A percentile compares a stretch with the other conserved stretches of the same genome.
phyloP scores from a whole-genome alignment of 2,888 invertebrate species.

The Oconnorella tubifera region DNA sequence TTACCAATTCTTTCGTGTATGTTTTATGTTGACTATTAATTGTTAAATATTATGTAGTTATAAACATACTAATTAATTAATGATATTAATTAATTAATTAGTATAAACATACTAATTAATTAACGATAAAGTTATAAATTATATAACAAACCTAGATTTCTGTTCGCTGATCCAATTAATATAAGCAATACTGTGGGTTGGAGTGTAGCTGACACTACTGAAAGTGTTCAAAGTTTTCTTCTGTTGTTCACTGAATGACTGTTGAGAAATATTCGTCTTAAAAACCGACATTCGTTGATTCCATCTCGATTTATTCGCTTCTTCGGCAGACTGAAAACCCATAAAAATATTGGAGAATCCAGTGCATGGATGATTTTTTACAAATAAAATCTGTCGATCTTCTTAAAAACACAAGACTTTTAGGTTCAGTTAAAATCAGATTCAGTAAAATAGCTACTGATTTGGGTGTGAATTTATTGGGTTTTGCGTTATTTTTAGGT shows the following conservation, averaged over 20 bases:
- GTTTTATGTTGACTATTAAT: neutral
- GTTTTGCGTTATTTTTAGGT: too few species aligned
- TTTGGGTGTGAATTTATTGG: too few species aligned
- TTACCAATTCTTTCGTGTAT: too few species aligned
- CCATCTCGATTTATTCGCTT: constrained; percentile 7
- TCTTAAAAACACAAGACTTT: too few species aligned
- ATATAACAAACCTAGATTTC: constrained; percentile 15
- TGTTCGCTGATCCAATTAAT: constrained; percentile 42
- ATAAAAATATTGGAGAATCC: too few species aligned
- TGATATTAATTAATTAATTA: neutral
- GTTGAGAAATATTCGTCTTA: constrained; percentile 22
- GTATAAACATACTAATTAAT: neutral
- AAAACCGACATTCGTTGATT: constrained; percentile 18
- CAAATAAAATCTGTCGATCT: too few species aligned
- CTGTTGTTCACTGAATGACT: constrained; percentile 31
- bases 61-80: neutral
- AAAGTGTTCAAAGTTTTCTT: constrained; percentile 27
- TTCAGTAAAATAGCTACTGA: too few species aligned
- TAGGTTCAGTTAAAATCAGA: too few species aligned
- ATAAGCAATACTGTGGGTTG: constrained; percentile 45
- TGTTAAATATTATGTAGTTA: neutral
- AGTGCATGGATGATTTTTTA: too few species aligned
- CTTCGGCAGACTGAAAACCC: too few species aligned
- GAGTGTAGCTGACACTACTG: constrained; percentile 43
- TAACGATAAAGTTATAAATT: neutral